Base-by-base conservation (phyloP, 2,888 invertebrate genomes). In the Oasisia sp. region DNA sequence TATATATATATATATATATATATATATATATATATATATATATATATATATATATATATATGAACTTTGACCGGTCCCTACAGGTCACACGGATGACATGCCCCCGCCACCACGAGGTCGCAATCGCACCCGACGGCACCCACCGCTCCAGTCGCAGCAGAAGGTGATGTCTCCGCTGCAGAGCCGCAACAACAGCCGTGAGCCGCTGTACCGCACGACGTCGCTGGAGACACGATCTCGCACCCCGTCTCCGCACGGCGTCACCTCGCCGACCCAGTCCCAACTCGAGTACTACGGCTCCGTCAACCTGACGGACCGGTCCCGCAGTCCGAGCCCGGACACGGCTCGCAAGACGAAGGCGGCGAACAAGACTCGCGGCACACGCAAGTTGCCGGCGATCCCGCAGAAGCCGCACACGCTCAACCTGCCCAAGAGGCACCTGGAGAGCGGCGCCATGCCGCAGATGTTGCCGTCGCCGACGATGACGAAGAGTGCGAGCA, bases 381-480 rank as follows among this genome's bases (percentile, higher is more conserved):
- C 90, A 14, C 91, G 93, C 19, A 93, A 91, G 50, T 89, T 94
- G 50, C 93, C 93, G 7, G 45, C 91, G 12, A 91, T 91, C 12
- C 98, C 98, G 94, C 98, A 98, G 96, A 99, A 99, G 97, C 99
- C 99, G 96, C 98, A 98, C 97, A 98, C 98, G 95, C 97, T 99
- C 91, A 96, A 96, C 94, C 95, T 97, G 94, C 94, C 95, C 92
- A 95, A 95, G 94, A 95, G 38, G 32, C 91, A 89, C 89, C 38
- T 44, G 27, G 27, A 90, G 56, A 92, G 32, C 27, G 45, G 45
- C 19, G 45, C 50, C 7, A 96, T 96, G 95, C 96, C 96, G 58
- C 95, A 95, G 92, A 96, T 96, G 92, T 95, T 96, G 94, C 96
- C 96, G 92, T 96, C 96, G 90, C 97, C 96, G 14, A 96, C 96